Evolutionary conservation across 1,140 invertebrate genomes (phyloP).

Genomic region (Prorops nasuta): DNA sequence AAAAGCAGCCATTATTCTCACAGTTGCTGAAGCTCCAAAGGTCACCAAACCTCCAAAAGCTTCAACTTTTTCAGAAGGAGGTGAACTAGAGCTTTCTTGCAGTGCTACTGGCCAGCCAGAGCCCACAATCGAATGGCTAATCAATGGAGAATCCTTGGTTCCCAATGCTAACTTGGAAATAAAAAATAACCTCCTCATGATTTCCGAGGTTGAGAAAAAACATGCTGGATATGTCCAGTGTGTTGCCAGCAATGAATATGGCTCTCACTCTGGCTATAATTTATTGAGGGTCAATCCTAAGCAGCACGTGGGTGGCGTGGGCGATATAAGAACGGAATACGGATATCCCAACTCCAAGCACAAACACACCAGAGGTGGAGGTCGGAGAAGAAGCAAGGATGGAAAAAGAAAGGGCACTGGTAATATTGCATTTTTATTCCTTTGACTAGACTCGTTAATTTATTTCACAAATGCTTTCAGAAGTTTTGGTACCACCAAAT

Average conservation of each 20-base stretch:
- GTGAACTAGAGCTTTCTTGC: slow-evolving; percentile 66
- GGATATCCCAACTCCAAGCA: slow-evolving; percentile 31
- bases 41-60: slow-evolving; percentile 61
- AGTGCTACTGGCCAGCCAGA: slow-evolving; percentile 67
- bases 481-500: slow-evolving; percentile 80
- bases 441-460: neutral
- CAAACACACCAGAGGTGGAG: slow-evolving; percentile 46
- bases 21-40: slow-evolving; percentile 60
- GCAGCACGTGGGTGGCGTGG: slow-evolving; percentile 62
- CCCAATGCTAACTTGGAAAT: slow-evolving; percentile 54
- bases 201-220: slow-evolving; percentile 71
- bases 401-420: slow-evolving; percentile 52
- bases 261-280: slow-evolving; percentile 62
- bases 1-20: slow-evolving; percentile 49
- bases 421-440: slow-evolving; percentile 18
- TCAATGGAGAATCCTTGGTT: slow-evolving; percentile 72
- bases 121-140: slow-evolving; percentile 76
- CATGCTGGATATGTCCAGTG: slow-evolving; percentile 89
- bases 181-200: slow-evolving; percentile 60
- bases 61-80: slow-evolving; percentile 65
- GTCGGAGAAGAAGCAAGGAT: slow-evolving; percentile 49
- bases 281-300: slow-evolving; percentile 73
- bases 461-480: slow-evolving; percentile 41
- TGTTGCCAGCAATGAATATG: slow-evolving; percentile 80
- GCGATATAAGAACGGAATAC: slow-evolving; percentile 37